Base-by-base conservation (phyloP, 2,113 vertebrate genomes). In the Ciconia stormi region DNA sequence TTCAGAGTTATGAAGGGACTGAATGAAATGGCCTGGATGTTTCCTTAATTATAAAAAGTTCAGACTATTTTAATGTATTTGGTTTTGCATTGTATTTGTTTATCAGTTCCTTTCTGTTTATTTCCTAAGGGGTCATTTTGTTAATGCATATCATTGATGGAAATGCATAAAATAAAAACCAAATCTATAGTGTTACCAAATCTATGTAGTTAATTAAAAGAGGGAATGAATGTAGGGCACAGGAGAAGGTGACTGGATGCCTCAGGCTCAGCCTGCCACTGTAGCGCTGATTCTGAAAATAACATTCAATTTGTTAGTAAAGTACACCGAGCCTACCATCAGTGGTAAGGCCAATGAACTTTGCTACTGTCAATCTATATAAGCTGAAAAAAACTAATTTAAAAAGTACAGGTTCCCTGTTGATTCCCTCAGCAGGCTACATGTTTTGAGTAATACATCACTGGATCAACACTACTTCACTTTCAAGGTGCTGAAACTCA, bases 401-500 rank as follows among this genome's bases (percentile, higher is more conserved):
- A 65, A 87, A 76, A 96, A 96, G 49, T 77, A 50, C 56, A 83
- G 40, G 55, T 66, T 95, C 76, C 78, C 90, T 86, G 83, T 77
- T 94, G 91, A 44, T 55, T 96, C 49, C 36, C 50, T 84, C 70
- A 92, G 77, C 76, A 74, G 81, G 73, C 80, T 94, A 77, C 73
- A 77, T 1, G 1, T 91, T 96, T 94, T 65, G 58, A 83, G 81
- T 65, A 93, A 90, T 87, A 81, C 36, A 89, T 96, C 91, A 52
- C 30, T 81, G 88, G 62, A 83, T 94, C 91, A 93, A 58, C 81
- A 85, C 29, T 72, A 89, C 92, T 96, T 85, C 80, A 59, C 44
- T 81, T 88, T 78, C 76, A 74, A 87, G 82, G 80, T 91, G 67
- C 80, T 94, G 93, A 83, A 97, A 93, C 88, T 84, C 85, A 82